These are phyloP conservation scores for Eubasilissa splendida DNA, from an alignment of 2,888 invertebrate species.

Conservation along the genomic window DNA sequence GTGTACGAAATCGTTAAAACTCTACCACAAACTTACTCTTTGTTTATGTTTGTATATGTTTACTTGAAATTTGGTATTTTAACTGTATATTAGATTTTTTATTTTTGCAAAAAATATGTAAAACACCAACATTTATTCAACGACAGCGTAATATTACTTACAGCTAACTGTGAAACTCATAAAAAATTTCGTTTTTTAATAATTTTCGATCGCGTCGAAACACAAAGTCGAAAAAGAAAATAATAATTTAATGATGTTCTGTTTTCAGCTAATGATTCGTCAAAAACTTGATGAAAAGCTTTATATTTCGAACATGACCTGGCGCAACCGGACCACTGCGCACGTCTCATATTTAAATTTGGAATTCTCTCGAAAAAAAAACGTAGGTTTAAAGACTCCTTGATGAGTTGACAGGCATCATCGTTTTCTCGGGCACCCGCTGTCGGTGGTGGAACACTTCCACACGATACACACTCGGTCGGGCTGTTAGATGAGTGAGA, in stretches of 20 bases:
- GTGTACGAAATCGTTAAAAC: no score
- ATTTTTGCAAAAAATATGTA: no score
- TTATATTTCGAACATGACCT: slow-evolving; percentile 9
- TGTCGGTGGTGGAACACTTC: not conserved
- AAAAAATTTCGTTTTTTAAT: no score
- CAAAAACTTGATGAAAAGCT: not conserved
- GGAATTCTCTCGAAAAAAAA: slow-evolving; percentile 12
- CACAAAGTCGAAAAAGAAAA: no score
- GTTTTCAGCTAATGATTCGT: not conserved
- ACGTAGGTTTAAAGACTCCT: slow-evolving; percentile 2
- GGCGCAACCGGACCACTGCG: slow-evolving; percentile 13
- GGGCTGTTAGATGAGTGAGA: not conserved
- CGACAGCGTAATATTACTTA: no score
- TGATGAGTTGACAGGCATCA: slow-evolving; percentile 9
- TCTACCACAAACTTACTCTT: no score
- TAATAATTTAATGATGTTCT: not conserved
- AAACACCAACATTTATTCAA: no score
- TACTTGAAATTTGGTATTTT: no score
- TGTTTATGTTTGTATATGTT: no score
- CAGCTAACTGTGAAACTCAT: no score
- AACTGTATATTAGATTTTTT: no score
- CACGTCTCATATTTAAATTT: slow-evolving; percentile 13
- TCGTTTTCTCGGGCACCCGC: not conserved
- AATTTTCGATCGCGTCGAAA: no score
- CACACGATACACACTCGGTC: not conserved